Evolutionary conservation across 2,113 vertebrate species (phyloP).

Genomic region (Ophthalmolycus amberensis): DNA sequence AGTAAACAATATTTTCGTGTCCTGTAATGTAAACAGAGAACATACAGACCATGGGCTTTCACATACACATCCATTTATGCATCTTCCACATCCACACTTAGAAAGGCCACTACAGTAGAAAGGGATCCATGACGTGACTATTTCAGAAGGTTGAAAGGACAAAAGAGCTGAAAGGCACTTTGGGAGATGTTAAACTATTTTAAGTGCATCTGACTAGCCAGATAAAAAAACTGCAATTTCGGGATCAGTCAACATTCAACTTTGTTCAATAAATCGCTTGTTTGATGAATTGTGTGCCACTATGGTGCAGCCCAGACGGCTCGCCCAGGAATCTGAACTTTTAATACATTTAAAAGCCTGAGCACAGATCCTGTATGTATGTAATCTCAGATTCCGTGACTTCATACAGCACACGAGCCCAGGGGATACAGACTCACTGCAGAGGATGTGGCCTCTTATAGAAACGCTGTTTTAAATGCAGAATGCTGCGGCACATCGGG

Average conservation of each 20-base stretch:
- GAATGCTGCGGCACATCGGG: conserved; percentile 61
- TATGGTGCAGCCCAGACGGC: background rate
- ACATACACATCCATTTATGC: background rate
- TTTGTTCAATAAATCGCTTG: background rate
- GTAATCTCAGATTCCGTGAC: conserved; percentile 34
- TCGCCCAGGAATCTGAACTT: conserved; percentile 31
- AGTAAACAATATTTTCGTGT: background rate
- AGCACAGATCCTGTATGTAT: background rate
- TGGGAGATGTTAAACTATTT: background rate
- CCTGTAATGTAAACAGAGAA: conserved; percentile 3
- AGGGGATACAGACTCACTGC: conserved; percentile 29
- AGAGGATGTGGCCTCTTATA: conserved; percentile 42
- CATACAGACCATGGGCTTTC: background rate
- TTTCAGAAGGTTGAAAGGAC: background rate
- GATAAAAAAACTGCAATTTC: background rate
- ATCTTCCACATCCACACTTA: background rate
- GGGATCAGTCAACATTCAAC: background rate
- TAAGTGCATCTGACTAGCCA: background rate
- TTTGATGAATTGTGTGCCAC: background rate
- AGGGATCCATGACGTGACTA: background rate
- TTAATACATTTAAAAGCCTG: conserved; percentile 39
- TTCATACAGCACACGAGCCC: conserved; percentile 25
- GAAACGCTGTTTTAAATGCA: conserved; percentile 72
- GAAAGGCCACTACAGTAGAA: background rate
- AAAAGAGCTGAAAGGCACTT: background rate